A percentile compares a stretch with the other conserved stretches of the same genome.
These are phyloP conservation scores for Sitta europaea DNA, from an alignment of 2,113 vertebrate species.

Conservation along the genomic window DNA sequence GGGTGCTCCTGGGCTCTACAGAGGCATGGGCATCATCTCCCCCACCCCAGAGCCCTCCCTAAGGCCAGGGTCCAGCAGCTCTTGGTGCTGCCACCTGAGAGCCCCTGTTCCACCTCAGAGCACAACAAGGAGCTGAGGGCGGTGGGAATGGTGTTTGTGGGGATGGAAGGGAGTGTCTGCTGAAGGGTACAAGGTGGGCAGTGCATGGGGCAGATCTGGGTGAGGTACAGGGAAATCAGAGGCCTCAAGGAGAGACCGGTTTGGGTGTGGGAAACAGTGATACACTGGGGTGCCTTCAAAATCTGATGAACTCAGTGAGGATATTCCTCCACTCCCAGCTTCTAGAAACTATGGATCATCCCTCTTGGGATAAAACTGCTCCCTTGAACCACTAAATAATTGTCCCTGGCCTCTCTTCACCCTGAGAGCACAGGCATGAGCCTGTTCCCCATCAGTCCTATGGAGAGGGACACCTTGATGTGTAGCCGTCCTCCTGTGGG, in stretches of 20 bases:
- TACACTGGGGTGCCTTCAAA: neutral
- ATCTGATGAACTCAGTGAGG: neutral
- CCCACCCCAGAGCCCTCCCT: neutral
- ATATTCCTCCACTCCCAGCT: neutral
- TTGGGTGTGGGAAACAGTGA: neutral
- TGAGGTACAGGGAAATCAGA: neutral
- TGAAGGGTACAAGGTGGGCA: neutral
- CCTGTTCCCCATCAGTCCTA: neutral
- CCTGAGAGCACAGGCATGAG: neutral
- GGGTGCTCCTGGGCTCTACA: neutral
- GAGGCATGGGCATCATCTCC: neutral
- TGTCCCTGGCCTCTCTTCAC: neutral
- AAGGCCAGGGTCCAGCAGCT: neutral
- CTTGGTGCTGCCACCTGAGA: neutral
- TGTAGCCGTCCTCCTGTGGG: neutral
- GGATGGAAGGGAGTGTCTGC: neutral
- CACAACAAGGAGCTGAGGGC: rapidly evolving
- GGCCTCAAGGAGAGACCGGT: neutral
- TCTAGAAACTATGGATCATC: neutral
- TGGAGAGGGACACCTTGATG: neutral
- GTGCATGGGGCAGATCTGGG: neutral
- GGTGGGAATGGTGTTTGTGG: rapidly evolving
- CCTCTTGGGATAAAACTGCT: neutral
- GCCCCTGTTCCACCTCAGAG: rapidly evolving
- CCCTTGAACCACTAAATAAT: neutral